A percentile compares a stretch with the other conserved stretches of the same genome.
Conservation (phyloP, 2,888 invertebrate species). For the Cantharis flavilabris region DNA sequence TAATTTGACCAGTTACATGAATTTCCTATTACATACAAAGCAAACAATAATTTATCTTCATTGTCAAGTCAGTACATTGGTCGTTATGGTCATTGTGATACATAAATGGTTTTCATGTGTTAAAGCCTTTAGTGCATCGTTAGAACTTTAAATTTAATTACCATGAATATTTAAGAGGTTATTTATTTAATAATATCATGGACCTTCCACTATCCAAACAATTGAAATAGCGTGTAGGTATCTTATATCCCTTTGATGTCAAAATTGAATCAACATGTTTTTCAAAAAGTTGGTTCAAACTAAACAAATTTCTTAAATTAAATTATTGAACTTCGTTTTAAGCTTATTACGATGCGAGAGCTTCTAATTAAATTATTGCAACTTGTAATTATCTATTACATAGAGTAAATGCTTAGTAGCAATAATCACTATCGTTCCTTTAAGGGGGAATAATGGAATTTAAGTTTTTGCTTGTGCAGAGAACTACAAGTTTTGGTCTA, state of each 20-base stretch:
- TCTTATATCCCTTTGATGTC: not conserved
- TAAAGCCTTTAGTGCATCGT: slow-evolving; percentile 18
- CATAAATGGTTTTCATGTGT: slow-evolving; percentile 25
- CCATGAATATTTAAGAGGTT: slow-evolving; percentile 16
- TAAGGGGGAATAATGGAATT: slow-evolving; percentile 13
- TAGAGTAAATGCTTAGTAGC: slow-evolving; percentile 5
- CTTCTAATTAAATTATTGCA: not conserved
- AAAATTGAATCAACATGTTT: not conserved
- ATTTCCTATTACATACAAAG: slow-evolving; percentile 14
- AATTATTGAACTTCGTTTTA: not conserved
- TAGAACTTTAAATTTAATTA: slow-evolving; percentile 26
- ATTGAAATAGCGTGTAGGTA: not conserved
- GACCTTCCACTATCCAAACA: not conserved
- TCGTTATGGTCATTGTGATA: slow-evolving; percentile 22
- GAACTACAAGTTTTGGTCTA: slow-evolving; percentile 21
- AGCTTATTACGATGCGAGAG: not conserved
- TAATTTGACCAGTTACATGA: slow-evolving; percentile 16
- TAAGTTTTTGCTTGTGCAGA: slow-evolving; percentile 9
- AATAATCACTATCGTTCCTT: slow-evolving; percentile 20
- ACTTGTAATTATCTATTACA: not conserved
- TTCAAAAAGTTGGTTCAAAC: not conserved
- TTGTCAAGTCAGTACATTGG: slow-evolving; percentile 16
- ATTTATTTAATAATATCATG: slow-evolving; percentile 12
- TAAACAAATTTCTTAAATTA: not conserved
- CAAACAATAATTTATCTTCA: slow-evolving; percentile 25